Percentiles rank a stretch among this genome's conserved stretches.
Conservation (phyloP, 1,140 invertebrate species). For the Sycophila sp. region DNA sequence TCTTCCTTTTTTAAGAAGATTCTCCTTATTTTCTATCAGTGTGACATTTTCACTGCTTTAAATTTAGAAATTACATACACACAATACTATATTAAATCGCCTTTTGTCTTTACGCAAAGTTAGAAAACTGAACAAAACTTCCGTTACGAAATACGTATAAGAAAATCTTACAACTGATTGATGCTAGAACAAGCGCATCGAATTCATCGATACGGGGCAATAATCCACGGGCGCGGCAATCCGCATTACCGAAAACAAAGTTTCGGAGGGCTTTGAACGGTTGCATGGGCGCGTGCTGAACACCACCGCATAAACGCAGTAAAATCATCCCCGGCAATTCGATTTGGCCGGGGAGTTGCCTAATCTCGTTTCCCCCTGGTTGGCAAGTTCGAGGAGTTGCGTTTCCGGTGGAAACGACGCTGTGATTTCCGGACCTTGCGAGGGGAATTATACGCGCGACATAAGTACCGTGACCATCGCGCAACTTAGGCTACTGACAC, state of each 20-base stretch:
- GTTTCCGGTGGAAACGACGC: constrained; percentile 46
- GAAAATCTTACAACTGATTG: too few relatives aligned
- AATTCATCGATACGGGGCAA: too few relatives aligned
- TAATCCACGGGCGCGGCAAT: not conserved
- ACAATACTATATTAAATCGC: too few relatives aligned
- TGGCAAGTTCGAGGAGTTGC: constrained; percentile 50
- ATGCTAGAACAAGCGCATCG: not conserved
- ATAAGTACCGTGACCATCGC: constrained; percentile 58
- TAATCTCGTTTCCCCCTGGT: constrained; percentile 59
- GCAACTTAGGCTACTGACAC: constrained; percentile 31
- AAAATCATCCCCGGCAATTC: constrained; percentile 49
- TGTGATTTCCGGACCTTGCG: too few relatives aligned
- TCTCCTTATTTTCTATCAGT: too few relatives aligned
- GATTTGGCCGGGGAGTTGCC: constrained; percentile 49
- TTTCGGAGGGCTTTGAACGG: not conserved
- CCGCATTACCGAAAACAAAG: constrained; percentile 15
- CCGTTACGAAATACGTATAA: too few relatives aligned
- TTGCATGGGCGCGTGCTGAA: not conserved
- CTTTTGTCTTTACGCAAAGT: too few relatives aligned
- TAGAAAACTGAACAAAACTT: too few relatives aligned
- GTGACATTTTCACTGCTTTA: too few relatives aligned
- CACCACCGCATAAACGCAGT: constrained; percentile 42
- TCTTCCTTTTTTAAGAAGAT: too few relatives aligned
- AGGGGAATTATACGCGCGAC: too few relatives aligned
- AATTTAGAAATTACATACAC: too few relatives aligned